phyloP scores from a whole-genome alignment of 2,888 invertebrate species.

The Catocala nupta region DNA sequence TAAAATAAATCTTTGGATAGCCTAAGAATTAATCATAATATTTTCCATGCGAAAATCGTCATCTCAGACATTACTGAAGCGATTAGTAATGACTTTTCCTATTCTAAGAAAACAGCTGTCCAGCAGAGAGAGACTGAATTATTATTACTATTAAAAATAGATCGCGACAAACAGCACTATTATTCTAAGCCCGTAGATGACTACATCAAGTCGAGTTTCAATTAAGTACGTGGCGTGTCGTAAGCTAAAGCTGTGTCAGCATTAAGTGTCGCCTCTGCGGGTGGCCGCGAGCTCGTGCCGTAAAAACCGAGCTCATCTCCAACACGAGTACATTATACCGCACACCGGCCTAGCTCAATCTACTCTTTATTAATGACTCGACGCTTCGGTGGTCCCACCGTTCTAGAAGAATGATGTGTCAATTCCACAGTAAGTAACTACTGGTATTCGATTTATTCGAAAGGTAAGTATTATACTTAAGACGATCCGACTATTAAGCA shows the following conservation, averaged over 20 bases:
- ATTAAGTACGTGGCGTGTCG: conserved; percentile 28
- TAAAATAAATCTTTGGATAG: no score
- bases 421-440: conserved; percentile 26
- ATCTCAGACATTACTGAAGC: no score
- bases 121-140: not conserved
- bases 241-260: conserved; percentile 50
- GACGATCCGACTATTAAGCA: no score
- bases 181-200: no score
- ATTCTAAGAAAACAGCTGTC: not conserved
- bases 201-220: not conserved
- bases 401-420: conserved; percentile 58
- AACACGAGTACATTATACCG: conserved; percentile 73
- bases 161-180: no score
- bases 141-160: not conserved
- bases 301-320: conserved; percentile 85
- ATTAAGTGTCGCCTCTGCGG: conserved; percentile 78
- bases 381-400: conserved; percentile 70
- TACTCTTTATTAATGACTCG: conserved; percentile 79
- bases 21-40: no score
- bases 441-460: not conserved
- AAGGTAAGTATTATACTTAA: no score
- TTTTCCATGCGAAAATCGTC: no score
- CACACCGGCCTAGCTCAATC: conserved; percentile 74
- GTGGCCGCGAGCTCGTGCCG: conserved; percentile 84
- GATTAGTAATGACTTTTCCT: no score